phyloP scores from a whole-genome alignment of 2,113 vertebrate genomes.

The Thalassarche chlororhynchos region DNA sequence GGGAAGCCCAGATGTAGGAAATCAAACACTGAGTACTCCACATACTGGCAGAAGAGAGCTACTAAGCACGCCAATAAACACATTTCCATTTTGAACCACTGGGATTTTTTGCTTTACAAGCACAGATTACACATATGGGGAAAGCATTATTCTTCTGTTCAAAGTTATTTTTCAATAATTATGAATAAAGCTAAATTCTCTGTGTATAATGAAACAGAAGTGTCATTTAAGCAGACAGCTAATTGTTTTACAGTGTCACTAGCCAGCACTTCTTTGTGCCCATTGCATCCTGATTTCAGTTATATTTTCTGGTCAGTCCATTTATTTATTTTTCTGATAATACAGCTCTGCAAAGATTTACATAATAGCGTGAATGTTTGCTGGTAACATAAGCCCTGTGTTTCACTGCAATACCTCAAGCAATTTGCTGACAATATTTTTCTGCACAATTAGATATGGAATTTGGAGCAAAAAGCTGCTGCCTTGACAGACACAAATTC shows the following conservation, averaged over 20 bases:
- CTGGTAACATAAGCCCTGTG: constrained; percentile 35
- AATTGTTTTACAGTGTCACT: not conserved
- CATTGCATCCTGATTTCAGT: not conserved
- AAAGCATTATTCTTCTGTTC: not conserved
- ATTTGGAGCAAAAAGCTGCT: constrained; percentile 53
- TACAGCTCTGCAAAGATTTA: constrained; percentile 56
- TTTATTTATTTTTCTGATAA: constrained; percentile 19
- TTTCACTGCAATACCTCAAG: constrained; percentile 53
- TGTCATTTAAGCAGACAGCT: not conserved
- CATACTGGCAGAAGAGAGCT: not conserved
- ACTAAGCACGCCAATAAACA: not conserved
- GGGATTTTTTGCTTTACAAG: constrained; percentile 6
- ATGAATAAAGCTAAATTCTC: not conserved
- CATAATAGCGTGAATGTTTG: constrained; percentile 51
- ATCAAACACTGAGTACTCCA: not conserved
- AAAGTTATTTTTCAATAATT: constrained; percentile 24
- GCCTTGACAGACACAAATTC: constrained; percentile 41
- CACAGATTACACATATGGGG: not conserved
- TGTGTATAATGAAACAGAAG: not conserved
- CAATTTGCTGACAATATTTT: constrained; percentile 62
- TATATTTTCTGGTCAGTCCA: not conserved
- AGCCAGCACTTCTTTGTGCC: not conserved
- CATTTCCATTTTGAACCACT: not conserved
- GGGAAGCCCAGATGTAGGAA: not conserved
- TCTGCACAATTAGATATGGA: constrained; percentile 50